Evolutionary conservation across 2,888 invertebrate genomes (phyloP), one percentile per base, ranked within the genome.

Genomic region (Drosophila rellima): DNA sequence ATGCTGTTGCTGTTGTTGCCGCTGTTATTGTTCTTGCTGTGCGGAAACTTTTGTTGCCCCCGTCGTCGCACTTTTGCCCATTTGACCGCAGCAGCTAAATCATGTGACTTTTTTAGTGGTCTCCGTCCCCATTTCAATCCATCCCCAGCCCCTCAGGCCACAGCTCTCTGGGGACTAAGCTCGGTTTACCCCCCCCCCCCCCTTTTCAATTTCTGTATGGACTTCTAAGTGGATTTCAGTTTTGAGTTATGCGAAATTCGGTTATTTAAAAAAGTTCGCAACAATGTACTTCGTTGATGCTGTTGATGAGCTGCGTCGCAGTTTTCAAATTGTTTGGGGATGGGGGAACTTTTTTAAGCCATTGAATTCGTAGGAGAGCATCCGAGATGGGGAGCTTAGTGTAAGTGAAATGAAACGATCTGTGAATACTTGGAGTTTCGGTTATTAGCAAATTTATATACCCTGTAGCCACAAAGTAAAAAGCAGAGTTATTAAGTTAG

Each of bases 51-150:
- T 63, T 56, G 23, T 52, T 67, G 64, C 50, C 76, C 71, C 75
- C 67, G 64, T 51, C 71, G 59, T 70, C 66, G 64, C 71, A 69
- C 69, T 54, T 71, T 71, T 71, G 78, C 72, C 71, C 78, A 74
- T 80, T 73, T 70, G 83, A 79, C 72, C 80, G 80, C 83, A 88
- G 7, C 26, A 26, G 74, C 78, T 74, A 86, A 83, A 82, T 83
- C 83, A 83, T 83, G 89, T 83, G 83, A 83, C 86, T 83, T 78
- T 83, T 88, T 82, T 69, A 74, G 65, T 80, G 79, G 76, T 70
- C 70, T 59, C 54, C 61, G 62, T 42, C 35, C 52, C 47, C 31
- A 26, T 31, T 26, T 55, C 50, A 47, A 29, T 31, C 20, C 31
- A 47, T 31, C 20, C 31, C 55, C 31, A 33, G 7, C 20, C 13